Conservation (phyloP, 2,888 invertebrate species). For the Leptinotarsa tumamoca region DNA sequence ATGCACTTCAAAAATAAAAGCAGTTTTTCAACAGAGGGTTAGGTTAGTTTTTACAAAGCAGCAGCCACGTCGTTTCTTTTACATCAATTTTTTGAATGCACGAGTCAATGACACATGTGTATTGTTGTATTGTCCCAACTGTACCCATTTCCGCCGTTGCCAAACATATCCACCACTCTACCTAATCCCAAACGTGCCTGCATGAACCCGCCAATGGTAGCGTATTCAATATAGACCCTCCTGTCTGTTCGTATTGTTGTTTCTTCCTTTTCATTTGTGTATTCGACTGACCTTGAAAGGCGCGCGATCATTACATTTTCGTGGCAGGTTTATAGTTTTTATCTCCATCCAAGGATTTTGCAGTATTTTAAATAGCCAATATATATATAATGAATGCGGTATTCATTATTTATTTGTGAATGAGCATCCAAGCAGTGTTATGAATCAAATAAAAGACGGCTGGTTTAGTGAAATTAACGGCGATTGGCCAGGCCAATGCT, state of each 20-base stretch:
- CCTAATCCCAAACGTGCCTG: too few relatives aligned
- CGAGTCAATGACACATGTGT: too few relatives aligned
- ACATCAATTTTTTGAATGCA: too few relatives aligned
- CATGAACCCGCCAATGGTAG: neutral
- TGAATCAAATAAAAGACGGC: slow-evolving; percentile 73
- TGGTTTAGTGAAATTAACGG: slow-evolving; percentile 95
- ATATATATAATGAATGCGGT: neutral
- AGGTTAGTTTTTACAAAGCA: too few relatives aligned
- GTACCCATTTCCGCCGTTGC: too few relatives aligned
- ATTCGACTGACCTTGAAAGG: neutral
- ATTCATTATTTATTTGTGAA: neutral
- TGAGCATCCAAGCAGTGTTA: slow-evolving; percentile 30
- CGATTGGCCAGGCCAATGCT: slow-evolving; percentile 90
- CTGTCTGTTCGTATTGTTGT: neutral
- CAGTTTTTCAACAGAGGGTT: too few relatives aligned
- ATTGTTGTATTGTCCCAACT: too few relatives aligned
- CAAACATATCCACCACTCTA: too few relatives aligned
- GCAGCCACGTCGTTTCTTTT: too few relatives aligned
- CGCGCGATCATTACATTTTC: neutral
- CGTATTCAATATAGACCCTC: neutral
- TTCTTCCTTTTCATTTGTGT: too few relatives aligned
- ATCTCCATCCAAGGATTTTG: neutral
- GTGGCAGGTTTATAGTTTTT: neutral
- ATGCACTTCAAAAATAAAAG: too few relatives aligned
- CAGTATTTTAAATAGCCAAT: neutral